These are phyloP conservation scores for Diploscapter pachys DNA, from an alignment of 1,140 invertebrate species.

Conservation along the genomic window DNA sequence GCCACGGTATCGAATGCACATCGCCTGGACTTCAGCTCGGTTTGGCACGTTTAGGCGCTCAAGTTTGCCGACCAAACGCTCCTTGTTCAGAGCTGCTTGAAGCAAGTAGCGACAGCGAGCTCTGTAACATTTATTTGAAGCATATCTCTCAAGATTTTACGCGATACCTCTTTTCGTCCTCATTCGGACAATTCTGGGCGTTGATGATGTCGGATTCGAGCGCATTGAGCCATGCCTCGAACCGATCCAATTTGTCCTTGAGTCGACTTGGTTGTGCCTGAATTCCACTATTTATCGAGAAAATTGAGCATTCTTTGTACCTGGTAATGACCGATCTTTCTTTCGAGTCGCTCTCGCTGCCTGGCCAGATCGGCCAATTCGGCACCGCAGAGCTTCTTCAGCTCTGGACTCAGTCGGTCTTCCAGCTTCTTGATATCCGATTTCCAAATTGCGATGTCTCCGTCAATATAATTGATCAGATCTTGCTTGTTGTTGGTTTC, in stretches of 20 bases:
- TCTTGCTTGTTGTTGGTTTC: constrained; percentile 19
- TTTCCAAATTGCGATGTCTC: constrained; percentile 8
- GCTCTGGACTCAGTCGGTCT: constrained; percentile 9
- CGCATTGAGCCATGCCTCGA: constrained; percentile 32
- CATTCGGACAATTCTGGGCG: constrained; percentile 9
- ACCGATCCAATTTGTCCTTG: constrained; percentile 12
- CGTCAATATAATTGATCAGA: neutral
- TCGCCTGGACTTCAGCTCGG: constrained; percentile 24
- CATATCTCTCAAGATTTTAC: too few relatives aligned
- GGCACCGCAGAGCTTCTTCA: constrained; percentile 8
- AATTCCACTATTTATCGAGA: constrained; percentile 16
- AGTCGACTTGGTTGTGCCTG: constrained; percentile 7
- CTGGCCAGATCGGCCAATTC: constrained; percentile 31
- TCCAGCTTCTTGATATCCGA: constrained; percentile 21
- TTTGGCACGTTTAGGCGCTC: constrained; percentile 31
- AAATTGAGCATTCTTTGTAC: constrained; percentile 8
- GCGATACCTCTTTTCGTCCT: too few relatives aligned
- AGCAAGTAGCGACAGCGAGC: constrained; percentile 13
- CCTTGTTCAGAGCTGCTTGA: constrained; percentile 17
- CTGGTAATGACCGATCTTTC: constrained; percentile 24
- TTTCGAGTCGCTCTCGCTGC: constrained; percentile 24
- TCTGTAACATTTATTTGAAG: neutral
- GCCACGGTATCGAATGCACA: constrained; percentile 17
- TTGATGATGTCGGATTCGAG: constrained; percentile 29
- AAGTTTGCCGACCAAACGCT: constrained; percentile 29